Conservation (phyloP, 2,113 vertebrate species). For the Odocoileus virginianus region DNA sequence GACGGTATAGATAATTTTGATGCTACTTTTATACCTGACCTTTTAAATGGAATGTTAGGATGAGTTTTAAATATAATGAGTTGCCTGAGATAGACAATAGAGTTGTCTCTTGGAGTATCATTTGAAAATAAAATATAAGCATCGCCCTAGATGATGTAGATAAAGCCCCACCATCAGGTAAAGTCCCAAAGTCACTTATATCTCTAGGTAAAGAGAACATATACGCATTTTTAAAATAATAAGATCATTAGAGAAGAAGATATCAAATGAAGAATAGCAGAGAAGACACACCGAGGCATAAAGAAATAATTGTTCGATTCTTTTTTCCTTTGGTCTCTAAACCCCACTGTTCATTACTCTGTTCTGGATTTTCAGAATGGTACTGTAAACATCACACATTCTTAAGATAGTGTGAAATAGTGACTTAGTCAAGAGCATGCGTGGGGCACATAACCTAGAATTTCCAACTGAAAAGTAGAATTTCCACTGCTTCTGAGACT, state of each 20-base stretch:
- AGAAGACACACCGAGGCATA: not conserved
- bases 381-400: not conserved
- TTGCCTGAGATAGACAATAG: not conserved
- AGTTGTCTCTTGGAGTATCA: not conserved
- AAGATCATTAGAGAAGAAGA: not conserved
- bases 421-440: not conserved
- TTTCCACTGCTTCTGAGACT: not conserved
- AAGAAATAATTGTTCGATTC: accelerated
- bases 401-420: not conserved
- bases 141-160: not conserved
- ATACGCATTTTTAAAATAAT: not conserved
- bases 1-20: not conserved
- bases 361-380: not conserved
- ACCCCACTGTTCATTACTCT: not conserved
- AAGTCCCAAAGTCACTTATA: not conserved
- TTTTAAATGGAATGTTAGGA: conserved; percentile 12
- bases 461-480: not conserved
- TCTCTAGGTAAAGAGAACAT: not conserved
- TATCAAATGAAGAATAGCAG: not conserved
- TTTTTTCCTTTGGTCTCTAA: not conserved
- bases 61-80: conserved; percentile 6
- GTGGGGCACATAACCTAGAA: not conserved
- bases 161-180: not conserved
- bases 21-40: conserved; percentile 32
- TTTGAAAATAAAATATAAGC: not conserved